Base-by-base conservation (phyloP, 2,113 vertebrate species). In the Platycercus adscitus region DNA sequence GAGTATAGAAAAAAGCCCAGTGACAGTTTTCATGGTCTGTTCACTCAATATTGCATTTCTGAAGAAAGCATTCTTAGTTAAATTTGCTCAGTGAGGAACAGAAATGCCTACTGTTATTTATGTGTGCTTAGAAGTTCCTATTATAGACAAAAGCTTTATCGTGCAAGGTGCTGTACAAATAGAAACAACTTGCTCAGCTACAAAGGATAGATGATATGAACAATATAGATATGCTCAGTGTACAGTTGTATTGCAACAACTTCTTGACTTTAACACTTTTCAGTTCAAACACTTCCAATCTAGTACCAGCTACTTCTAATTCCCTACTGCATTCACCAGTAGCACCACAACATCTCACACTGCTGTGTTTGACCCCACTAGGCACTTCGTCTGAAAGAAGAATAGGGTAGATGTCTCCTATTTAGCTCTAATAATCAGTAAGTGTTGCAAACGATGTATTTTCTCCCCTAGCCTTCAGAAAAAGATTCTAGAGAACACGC, bases 11-110 rank as follows among this genome's bases (percentile, higher is more conserved):
- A 87, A 79, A 94, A 93, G 66, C 87, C 87, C 63, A 76, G 87
- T 85, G 87, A 95, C 89, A 94, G 87, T 91, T 94, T 95, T 94
- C 96, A 96, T 92, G 94, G 87, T 96, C 91, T 96, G 52, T 86
- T 95, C 91, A 69, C 93, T 86, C 87, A 88, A 85, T 91, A 96
- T 77, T 85, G 70, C 84, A 72, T 91, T 95, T 77, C 91, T 93
- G 89, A 96, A 89, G 93, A 89, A 95, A 82, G 41, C 77, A 61
- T 65, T 95, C 88, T 78, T 95, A 88, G 91, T 91, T 94, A 92
- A 88, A 93, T 95, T 93, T 91, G 61, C 84, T 87, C 91, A 89
- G 89, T 5, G 6, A 96, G 89, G 35, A 95, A 92, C 73, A 95
- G 55, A 86, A 93, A 92, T 29, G n/a, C n/a, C 86, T 70, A 43